Evolutionary conservation across 1,140 invertebrate genomes (phyloP), one percentile per base, ranked within the genome.

Genomic region (Drosophila lowei): DNA sequence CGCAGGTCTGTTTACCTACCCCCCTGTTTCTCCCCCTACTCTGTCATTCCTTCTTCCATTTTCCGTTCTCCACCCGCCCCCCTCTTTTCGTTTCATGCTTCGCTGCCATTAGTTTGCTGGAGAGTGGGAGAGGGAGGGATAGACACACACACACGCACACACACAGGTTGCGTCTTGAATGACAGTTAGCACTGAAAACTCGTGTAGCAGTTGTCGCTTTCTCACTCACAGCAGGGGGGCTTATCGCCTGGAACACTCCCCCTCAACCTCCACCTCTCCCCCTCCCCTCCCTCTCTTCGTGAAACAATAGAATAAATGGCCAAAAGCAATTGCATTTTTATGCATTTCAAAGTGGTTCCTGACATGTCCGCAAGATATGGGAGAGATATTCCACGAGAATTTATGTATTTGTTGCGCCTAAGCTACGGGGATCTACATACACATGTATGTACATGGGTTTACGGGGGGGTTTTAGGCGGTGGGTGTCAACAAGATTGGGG

Each of bases 241-340:
- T 50, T 48, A 65, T 65, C 47, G 56, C 9, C 42, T 46, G 11
- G 28, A 13, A 13, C 42, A 13, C 21, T 13, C 15, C 25, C 43
- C 3, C 15, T 25, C n/a, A n/a, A n/a, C n/a, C n/a, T n/a, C n/a
- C n/a, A n/a, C n/a, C n/a, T n/a, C 21, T 23, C 21, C 2, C 15
- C 41, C 3, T 18, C 21, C 6, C 21, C 38, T 16, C 21, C 42
- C 47, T 16, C 30, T 4, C 16, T 50, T 28, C 49, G 8, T 25
- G 46, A 25, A 50, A 60, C 16, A 41, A 42, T 43, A 16, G n/a
- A 52, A 53, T 64, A 74, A 74, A 61, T 74, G 71, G 70, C 48
- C 72, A 42, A 48, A 50, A 63, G 50, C 73, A 85, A 88, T 88
- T 88, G 81, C 81, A 81, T 74, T 88, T 86, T 86, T 77, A 88